Evolutionary conservation across 1,140 invertebrate species (phyloP), one percentile per base, ranked within the genome.

Genomic region (Stenopsyche tienmushanensis): DNA sequence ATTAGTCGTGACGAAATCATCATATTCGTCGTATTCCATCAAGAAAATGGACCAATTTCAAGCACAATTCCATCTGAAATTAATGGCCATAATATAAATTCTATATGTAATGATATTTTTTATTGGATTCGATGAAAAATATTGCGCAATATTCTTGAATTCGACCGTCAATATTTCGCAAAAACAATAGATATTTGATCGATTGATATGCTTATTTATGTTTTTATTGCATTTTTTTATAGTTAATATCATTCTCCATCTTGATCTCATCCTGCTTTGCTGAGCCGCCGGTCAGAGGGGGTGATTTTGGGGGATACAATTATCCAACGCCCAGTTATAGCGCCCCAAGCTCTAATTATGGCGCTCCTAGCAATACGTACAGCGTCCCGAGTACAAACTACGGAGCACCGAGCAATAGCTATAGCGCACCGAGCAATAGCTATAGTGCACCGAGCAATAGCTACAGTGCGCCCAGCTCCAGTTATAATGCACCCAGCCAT

Each of bases 221-320:
- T n/a, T n/a, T n/a, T n/a, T n/a, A n/a, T n/a, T n/a, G n/a, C n/a
- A n/a, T n/a, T n/a, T n/a, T n/a, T n/a, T 70, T 70, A 13, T 39
- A 70, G 67, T 23, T 41, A 23, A 50, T 65, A 24, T 66, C 60
- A 13, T 24, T 70, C 1, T 17, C 55, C 3, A 18, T 63, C 9
- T 34, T 70, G 23, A 45, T 42, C 2, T 26, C 59, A 2, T 3
- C 44, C 0, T 60, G 58, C 25, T 44, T 42, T 3, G 67, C 67
- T 15, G 67, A 70, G 54, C 67, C 67, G 2, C 67, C 67, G 13
- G 67, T 70, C 0, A 52, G 62, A 34, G 15, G 24, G n/a, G 45
- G 45, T 10, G 44, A 53, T 7, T 69, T 69, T 23, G 44, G 50
- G 5, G 67, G 67, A n/a, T 70, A 70, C 60, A 60, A 57, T 29